These are phyloP conservation scores for Cochlearius cochlearius DNA, from an alignment of 2,113 vertebrate genomes.

Conservation along the genomic window DNA sequence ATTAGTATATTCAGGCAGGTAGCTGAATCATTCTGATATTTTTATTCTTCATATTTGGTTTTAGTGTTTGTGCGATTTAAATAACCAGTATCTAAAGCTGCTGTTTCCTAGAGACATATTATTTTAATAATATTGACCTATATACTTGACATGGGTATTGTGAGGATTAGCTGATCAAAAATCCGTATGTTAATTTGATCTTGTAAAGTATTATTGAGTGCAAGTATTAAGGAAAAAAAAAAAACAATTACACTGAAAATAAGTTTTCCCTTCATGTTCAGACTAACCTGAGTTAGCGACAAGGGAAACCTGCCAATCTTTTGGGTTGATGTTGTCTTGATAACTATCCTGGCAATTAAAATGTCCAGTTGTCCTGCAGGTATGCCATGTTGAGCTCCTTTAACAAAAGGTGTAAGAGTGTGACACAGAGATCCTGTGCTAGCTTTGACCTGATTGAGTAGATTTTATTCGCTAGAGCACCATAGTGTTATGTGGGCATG, in stretches of 20 bases:
- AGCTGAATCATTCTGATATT: background rate
- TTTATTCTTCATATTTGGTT: background rate
- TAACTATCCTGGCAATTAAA: background rate
- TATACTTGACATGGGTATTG: background rate
- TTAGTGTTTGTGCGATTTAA: background rate
- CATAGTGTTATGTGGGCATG: background rate
- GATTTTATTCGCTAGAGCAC: background rate
- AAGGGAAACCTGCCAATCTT: background rate
- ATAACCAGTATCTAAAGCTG: background rate
- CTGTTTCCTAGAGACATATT: background rate
- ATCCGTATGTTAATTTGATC: background rate
- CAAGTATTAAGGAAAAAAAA: background rate
- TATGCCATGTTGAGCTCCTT: background rate
- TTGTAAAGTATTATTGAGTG: background rate
- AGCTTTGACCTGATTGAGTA: background rate
- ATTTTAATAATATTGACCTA: background rate
- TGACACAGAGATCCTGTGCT: background rate
- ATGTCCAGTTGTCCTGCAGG: background rate
- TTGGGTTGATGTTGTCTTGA: background rate
- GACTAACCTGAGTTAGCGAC: background rate
- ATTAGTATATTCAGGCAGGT: background rate
- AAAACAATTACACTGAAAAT: background rate
- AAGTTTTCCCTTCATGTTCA: background rate
- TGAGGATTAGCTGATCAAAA: conserved; percentile 7
- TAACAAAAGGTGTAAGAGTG: background rate